Percentiles rank a stretch among this genome's conserved stretches.
phyloP scores from a whole-genome alignment of 2,888 invertebrate genomes.

The Zelleria hepariella region DNA sequence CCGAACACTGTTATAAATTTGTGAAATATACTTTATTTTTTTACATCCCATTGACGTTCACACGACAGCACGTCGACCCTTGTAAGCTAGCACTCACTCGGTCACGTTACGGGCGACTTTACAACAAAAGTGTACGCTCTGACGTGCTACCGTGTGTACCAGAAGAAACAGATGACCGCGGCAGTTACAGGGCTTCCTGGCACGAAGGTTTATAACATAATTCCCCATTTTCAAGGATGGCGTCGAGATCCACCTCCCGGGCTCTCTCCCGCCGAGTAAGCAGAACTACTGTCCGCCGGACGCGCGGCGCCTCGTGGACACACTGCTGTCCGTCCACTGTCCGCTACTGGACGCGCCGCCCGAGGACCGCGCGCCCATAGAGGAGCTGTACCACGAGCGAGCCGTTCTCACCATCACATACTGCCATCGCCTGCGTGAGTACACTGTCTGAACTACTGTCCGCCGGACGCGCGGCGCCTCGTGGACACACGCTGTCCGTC shows the following conservation, averaged over 20 bases:
- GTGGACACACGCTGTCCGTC: slow-evolving; percentile 74
- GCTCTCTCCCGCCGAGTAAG: slow-evolving; percentile 50
- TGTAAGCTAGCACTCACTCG: too few relatives aligned
- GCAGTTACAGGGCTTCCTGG: too few relatives aligned
- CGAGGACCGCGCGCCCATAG: slow-evolving; percentile 63
- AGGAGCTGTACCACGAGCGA: slow-evolving; percentile 72
- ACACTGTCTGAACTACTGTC: slow-evolving; percentile 72
- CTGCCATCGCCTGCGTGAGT: too few relatives aligned
- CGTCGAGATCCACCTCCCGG: slow-evolving; percentile 31
- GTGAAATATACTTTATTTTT: too few relatives aligned
- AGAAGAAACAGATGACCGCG: too few relatives aligned
- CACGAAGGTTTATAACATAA: not conserved
- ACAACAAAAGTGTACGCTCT: too few relatives aligned
- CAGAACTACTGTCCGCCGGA: slow-evolving; percentile 67
- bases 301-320: slow-evolving; percentile 64
- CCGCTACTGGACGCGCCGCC: slow-evolving; percentile 70
- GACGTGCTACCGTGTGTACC: too few relatives aligned
- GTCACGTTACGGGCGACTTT: too few relatives aligned
- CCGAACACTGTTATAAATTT: too few relatives aligned
- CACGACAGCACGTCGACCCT: too few relatives aligned
- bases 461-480: slow-evolving; percentile 51
- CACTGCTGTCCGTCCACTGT: slow-evolving; percentile 78
- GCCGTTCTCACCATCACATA: not conserved
- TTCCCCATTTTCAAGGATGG: slow-evolving; percentile 67
- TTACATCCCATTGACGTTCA: too few relatives aligned